Conservation (phyloP, 2,797 vertebrate genomes). For the Emys orbicularis region DNA sequence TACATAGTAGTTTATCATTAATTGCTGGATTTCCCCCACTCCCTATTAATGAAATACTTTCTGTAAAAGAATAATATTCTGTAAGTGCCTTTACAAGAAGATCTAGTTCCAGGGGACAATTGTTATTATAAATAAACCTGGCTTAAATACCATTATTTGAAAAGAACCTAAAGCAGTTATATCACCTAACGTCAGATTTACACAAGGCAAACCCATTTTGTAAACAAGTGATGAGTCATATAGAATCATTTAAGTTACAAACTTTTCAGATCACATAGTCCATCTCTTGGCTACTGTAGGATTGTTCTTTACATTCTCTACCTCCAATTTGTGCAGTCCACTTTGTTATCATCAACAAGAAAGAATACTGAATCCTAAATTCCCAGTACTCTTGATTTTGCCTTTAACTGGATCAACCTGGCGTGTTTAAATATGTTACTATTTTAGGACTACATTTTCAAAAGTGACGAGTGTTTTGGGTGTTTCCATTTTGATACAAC, state of each 20-base stretch:
- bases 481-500: not conserved
- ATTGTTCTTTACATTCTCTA: not conserved
- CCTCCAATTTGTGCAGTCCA: not conserved
- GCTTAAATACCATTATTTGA: not conserved
- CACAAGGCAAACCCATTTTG: not conserved
- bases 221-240: conserved; percentile 31
- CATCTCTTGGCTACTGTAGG: not conserved
- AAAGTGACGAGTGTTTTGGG: not conserved
- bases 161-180: not conserved
- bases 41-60: not conserved
- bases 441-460: not conserved
- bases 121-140: not conserved
- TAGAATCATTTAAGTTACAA: conserved; percentile 17
- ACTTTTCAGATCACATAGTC: not conserved
- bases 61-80: not conserved
- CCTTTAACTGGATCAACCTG: not conserved
- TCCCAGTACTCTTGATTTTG: not conserved
- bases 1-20: not conserved
- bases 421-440: conserved; percentile 1
- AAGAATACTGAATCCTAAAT: not conserved
- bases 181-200: not conserved
- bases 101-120: not conserved
- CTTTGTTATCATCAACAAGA: not conserved
- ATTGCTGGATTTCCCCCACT: not conserved
- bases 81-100: not conserved